Percentiles rank a stretch among this genome's conserved stretches.
Evolutionary conservation across 2,113 vertebrate genomes (phyloP).

Genomic region (Hipposideros armiger): DNA sequence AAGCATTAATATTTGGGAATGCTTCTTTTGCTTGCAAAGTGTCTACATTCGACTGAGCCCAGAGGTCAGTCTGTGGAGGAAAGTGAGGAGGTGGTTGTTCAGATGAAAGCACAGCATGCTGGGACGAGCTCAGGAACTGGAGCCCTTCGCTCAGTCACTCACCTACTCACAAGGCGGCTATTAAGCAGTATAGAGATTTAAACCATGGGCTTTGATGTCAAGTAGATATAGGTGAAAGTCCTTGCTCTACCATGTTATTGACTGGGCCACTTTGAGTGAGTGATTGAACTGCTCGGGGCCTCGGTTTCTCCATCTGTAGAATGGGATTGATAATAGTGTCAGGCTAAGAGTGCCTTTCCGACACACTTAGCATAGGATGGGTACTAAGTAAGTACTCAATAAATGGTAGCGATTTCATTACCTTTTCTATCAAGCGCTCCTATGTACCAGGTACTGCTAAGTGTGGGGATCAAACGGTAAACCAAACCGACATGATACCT

Average conservation of each 20-base stretch:
- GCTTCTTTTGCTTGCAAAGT: conserved; percentile 36
- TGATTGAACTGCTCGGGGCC: neutral
- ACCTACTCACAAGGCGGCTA: no score
- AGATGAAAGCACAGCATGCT: neutral
- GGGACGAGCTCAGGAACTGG: neutral
- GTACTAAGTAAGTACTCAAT: neutral
- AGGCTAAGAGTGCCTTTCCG: neutral
- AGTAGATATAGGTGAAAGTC: neutral
- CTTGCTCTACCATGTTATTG: neutral
- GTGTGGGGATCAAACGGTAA: neutral
- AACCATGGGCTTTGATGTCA: neutral
- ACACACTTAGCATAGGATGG: neutral
- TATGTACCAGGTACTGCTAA: neutral
- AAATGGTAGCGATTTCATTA: neutral
- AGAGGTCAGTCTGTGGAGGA: conserved; percentile 33
- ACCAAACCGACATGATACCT: fast-evolving
- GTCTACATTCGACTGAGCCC: conserved; percentile 28
- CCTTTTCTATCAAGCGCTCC: neutral
- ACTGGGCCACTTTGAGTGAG: neutral
- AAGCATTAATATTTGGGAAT: conserved; percentile 60
- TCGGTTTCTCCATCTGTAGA: neutral
- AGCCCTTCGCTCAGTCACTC: neutral
- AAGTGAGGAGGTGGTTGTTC: neutral
- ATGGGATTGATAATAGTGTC: neutral
- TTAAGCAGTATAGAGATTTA: neutral